Conservation (phyloP, 2,113 vertebrate genomes). For the Pantherophis guttatus region DNA sequence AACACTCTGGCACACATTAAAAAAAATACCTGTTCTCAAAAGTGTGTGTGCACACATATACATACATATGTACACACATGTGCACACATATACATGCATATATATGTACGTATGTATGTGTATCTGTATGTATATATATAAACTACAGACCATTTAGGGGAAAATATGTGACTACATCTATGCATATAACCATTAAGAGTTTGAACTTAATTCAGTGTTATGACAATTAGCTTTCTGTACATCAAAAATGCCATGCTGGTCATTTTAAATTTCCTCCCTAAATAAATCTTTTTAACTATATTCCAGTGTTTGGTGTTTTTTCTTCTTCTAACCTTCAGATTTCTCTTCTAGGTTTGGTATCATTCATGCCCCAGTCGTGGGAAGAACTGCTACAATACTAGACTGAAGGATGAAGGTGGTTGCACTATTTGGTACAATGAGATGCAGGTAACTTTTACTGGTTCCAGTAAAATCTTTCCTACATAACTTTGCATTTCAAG, state of each 20-base stretch:
- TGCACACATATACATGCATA: no score
- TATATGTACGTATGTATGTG: no score
- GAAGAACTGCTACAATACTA: constrained; percentile 91
- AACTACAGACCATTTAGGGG: no score
- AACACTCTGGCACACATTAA: no score
- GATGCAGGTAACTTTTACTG: constrained; percentile 75
- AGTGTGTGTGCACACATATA: no score
- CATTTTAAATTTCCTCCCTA: neutral
- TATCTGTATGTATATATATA: no score
- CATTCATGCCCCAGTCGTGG: constrained; percentile 91
- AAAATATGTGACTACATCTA: neutral
- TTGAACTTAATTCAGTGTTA: neutral
- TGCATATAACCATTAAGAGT: neutral
- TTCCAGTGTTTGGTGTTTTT: neutral
- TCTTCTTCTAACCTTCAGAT: neutral
- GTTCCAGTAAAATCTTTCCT: neutral
- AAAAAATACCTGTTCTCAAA: no score
- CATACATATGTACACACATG: no score
- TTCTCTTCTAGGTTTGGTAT: constrained; percentile 88
- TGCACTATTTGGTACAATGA: constrained; percentile 99
- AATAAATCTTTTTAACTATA: neutral
- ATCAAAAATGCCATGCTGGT: neutral
- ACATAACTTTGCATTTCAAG: neutral
- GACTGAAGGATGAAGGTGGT: constrained; percentile 92
- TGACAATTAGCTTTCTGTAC: neutral